Percentiles rank a stretch among this genome's conserved stretches.
Conservation (phyloP, 1,140 invertebrate genomes). For the Wiebesia pumilae region DNA sequence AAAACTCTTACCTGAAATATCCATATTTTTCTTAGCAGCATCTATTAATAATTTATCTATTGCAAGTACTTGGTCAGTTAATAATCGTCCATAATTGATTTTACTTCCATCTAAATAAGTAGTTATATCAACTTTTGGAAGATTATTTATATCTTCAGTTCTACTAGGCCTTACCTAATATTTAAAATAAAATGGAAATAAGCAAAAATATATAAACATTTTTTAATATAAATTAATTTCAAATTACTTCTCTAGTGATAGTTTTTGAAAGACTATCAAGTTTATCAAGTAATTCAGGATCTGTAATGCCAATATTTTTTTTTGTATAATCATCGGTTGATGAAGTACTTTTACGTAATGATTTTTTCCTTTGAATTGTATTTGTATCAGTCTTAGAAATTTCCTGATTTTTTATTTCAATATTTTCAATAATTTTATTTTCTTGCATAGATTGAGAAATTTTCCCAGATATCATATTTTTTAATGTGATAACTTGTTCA, state of each 20-base stretch:
- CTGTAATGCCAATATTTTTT: slow-evolving; percentile 79
- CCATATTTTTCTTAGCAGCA: slow-evolving; percentile 86
- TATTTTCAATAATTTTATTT: slow-evolving; percentile 67
- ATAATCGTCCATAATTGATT: slow-evolving; percentile 86
- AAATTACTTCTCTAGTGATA: slow-evolving; percentile 79
- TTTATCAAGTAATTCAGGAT: slow-evolving; percentile 81
- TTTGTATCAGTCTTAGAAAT: slow-evolving; percentile 59
- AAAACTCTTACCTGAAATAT: slow-evolving; percentile 83
- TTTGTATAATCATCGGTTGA: slow-evolving; percentile 74
- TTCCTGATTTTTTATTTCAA: slow-evolving; percentile 62
- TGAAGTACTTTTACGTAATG: slow-evolving; percentile 80
- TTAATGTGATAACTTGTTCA: slow-evolving; percentile 83
- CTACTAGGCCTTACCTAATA: slow-evolving; percentile 66
- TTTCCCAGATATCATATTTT: slow-evolving; percentile 81
- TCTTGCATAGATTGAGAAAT: slow-evolving; percentile 65
- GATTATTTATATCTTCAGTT: slow-evolving; percentile 60
- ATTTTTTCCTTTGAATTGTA: slow-evolving; percentile 77
- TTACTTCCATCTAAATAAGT: slow-evolving; percentile 82
- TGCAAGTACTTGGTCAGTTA: slow-evolving; percentile 89
- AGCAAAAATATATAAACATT: background rate
- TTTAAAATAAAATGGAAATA: slow-evolving; percentile 24
- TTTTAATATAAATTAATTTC: slow-evolving; percentile 16
- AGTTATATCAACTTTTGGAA: slow-evolving; percentile 69
- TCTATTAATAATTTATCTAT: slow-evolving; percentile 87
- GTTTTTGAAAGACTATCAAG: slow-evolving; percentile 78